A percentile compares a stretch with the other conserved stretches of the same genome.
Conservation (phyloP, 1,140 invertebrate genomes). For the Drosophila auraria region DNA sequence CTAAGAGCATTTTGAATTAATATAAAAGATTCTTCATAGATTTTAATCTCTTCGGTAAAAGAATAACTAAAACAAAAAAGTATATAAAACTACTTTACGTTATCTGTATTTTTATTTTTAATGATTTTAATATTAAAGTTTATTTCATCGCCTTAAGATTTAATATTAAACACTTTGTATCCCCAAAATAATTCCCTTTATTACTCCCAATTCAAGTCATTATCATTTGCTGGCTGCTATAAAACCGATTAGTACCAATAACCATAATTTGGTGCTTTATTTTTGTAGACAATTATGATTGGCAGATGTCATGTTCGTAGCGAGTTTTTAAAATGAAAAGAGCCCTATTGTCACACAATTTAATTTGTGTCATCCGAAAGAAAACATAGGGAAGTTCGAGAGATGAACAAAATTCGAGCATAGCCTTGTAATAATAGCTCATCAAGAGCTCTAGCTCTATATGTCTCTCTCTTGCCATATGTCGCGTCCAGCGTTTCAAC, state of each 20-base stretch:
- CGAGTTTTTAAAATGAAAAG: slow-evolving; percentile 4
- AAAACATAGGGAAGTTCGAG: slow-evolving; percentile 25
- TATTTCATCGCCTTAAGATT: background rate
- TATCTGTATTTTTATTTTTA: no score
- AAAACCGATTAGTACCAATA: slow-evolving; percentile 15
- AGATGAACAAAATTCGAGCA: slow-evolving; percentile 18
- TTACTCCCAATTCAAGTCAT: background rate
- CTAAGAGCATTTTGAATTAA: background rate
- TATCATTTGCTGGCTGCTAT: background rate
- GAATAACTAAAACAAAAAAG: no score
- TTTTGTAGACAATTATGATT: slow-evolving; percentile 9
- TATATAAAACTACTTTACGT: no score
- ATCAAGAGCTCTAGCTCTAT: slow-evolving; percentile 1
- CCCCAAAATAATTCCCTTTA: background rate
- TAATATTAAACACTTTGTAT: background rate
- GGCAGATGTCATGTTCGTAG: slow-evolving; percentile 13
- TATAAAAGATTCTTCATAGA: background rate
- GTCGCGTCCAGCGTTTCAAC: slow-evolving; percentile 39
- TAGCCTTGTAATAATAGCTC: slow-evolving; percentile 56
- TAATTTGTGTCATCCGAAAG: slow-evolving; percentile 2
- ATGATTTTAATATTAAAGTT: background rate
- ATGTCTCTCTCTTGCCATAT: slow-evolving; percentile 25
- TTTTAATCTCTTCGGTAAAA: no score
- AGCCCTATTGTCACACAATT: slow-evolving; percentile 28
- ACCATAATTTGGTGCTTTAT: background rate